A percentile compares a stretch with the other conserved stretches of the same genome.
These are phyloP conservation scores for Alviniconcha strummeri DNA, from an alignment of 2,888 invertebrate genomes.

Conservation along the genomic window DNA sequence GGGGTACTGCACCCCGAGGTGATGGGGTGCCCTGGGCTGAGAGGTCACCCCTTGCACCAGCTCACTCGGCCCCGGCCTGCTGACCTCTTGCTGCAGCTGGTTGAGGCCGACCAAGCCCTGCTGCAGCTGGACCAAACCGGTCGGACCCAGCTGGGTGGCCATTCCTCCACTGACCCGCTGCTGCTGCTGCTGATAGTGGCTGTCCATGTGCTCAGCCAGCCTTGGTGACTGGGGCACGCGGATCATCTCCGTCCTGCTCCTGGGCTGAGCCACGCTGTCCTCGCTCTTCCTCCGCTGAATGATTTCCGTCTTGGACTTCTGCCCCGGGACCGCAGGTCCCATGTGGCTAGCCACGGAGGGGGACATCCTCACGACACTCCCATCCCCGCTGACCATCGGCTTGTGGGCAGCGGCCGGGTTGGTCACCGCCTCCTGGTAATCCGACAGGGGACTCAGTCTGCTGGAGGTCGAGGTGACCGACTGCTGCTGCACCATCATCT, in stretches of 20 bases:
- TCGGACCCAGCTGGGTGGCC: neutral
- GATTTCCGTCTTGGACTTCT: neutral
- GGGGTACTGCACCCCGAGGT: slow-evolving; percentile 1
- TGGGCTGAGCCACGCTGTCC: neutral
- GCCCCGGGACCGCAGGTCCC: neutral
- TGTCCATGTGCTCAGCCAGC: slow-evolving; percentile 9
- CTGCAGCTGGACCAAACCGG: slow-evolving; percentile 14
- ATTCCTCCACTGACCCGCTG: neutral
- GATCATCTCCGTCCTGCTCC: neutral
- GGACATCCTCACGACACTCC: no score
- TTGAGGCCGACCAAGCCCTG: no score
- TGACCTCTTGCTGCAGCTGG: neutral
- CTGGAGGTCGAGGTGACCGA: neutral
- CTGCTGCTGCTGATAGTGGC: slow-evolving; percentile 9
- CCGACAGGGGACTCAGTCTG: no score
- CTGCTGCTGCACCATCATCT: neutral
- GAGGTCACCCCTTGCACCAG: neutral
- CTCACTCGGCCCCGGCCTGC: neutral
- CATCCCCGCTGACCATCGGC: neutral
- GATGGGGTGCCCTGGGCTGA: neutral
- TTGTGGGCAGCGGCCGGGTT: neutral
- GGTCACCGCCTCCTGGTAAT: neutral
- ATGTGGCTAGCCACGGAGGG: neutral
- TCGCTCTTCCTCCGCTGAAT: slow-evolving; percentile 12
- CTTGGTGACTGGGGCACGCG: neutral